Percentiles rank a stretch among this genome's conserved stretches.
These are phyloP conservation scores for Entosphenus tridentatus DNA, from an alignment of 2,113 vertebrate genomes.

Conservation along the genomic window DNA sequence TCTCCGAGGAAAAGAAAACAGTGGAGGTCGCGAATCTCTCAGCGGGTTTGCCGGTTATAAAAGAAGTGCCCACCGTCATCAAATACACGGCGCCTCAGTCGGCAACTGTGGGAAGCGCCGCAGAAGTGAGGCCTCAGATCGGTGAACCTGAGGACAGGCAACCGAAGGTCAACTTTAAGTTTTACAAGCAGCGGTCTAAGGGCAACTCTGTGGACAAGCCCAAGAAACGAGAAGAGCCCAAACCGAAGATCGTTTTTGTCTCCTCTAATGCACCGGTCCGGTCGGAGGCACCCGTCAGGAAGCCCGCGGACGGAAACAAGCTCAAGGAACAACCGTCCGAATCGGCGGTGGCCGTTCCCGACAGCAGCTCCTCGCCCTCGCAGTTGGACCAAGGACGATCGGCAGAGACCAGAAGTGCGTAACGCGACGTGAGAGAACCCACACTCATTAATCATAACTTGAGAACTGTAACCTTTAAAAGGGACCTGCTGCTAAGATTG, in stretches of 20 bases:
- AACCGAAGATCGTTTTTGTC: no score
- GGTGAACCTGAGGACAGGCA: background rate
- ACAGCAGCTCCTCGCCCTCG: slow-evolving; percentile 5
- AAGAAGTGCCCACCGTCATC: no score
- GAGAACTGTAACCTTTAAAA: slow-evolving; percentile 2
- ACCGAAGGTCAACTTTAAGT: slow-evolving; percentile 2
- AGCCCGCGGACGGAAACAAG: background rate
- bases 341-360: slow-evolving; percentile 3
- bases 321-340: background rate
- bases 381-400: background rate
- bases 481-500: background rate
- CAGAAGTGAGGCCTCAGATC: no score
- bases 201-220: background rate
- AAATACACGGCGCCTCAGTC: no score
- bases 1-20: no score
- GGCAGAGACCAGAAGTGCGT: background rate
- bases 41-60: no score
- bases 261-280: background rate
- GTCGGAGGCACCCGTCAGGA: background rate
- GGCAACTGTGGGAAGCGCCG: no score
- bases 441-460: background rate
- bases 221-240: slow-evolving; percentile 2
- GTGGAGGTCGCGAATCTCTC: no score
- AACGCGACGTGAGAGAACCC: background rate
- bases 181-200: slow-evolving; percentile 2